Conservation (phyloP, 2,888 invertebrate genomes). For the Tenodera sinensis region DNA sequence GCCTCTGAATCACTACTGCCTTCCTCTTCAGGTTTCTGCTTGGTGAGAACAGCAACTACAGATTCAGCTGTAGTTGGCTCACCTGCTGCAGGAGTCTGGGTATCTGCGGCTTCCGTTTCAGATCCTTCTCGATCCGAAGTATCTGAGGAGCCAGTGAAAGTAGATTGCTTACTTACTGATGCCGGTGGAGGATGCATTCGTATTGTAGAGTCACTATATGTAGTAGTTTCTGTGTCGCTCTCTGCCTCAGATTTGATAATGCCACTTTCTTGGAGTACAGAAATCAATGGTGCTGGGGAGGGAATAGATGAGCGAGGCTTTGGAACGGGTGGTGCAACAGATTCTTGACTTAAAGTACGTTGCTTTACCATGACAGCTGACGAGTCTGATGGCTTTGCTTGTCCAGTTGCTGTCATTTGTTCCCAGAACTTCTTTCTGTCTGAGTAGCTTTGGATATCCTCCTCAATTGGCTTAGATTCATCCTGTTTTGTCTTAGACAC, state of each 20-base stretch:
- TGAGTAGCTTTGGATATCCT: constrained; percentile 45
- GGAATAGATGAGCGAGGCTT: constrained; percentile 42
- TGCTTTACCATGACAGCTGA: not conserved
- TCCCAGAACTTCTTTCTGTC: constrained; percentile 54
- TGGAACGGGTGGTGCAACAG: constrained; percentile 42
- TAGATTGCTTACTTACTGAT: constrained; percentile 27
- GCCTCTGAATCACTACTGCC: constrained; percentile 37
- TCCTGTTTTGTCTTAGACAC: constrained; percentile 13
- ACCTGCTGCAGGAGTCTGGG: constrained; percentile 25
- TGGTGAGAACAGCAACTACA: constrained; percentile 35
- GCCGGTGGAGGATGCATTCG: constrained; percentile 27
- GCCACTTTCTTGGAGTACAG: constrained; percentile 7
- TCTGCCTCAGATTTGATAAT: constrained; percentile 25
- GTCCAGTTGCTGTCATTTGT: constrained; percentile 38
- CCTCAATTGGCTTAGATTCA: constrained; percentile 31
- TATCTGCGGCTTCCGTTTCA: constrained; percentile 24
- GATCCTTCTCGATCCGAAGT: constrained; percentile 30
- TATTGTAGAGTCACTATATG: constrained; percentile 31
- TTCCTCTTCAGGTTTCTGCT: constrained; percentile 21
- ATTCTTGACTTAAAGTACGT: constrained; percentile 41
- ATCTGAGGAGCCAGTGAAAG: constrained; percentile 32
- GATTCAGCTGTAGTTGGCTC: constrained; percentile 36
- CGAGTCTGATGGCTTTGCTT: constrained; percentile 30
- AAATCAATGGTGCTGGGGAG: constrained; percentile 4
- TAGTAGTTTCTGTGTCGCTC: constrained; percentile 31